phyloP scores from a whole-genome alignment of 1,140 invertebrate genomes.

The Metopolophium dirhodum region DNA sequence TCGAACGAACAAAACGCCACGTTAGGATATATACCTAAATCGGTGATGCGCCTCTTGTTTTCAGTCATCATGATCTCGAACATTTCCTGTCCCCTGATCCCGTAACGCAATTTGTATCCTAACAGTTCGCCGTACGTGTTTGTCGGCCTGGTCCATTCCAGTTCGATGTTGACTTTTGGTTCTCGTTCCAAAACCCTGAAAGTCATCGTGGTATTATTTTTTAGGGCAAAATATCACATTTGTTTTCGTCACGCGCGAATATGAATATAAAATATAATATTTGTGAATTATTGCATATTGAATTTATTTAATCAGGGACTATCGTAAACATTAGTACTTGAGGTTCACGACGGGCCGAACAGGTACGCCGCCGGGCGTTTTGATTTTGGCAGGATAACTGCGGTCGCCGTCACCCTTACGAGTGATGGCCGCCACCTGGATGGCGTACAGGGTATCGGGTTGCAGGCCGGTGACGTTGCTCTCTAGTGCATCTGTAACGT shows the following conservation, averaged over 20 bases:
- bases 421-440: slow-evolving; percentile 91
- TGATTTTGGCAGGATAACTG: slow-evolving; percentile 80
- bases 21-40: slow-evolving; percentile 59
- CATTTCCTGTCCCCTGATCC: slow-evolving; percentile 79
- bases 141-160: slow-evolving; percentile 87
- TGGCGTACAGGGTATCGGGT: slow-evolving; percentile 90
- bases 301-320: background rate
- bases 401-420: slow-evolving; percentile 93
- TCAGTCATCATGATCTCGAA: slow-evolving; percentile 67
- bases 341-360: slow-evolving; percentile 83
- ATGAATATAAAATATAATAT: background rate
- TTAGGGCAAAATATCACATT: background rate
- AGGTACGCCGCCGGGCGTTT: slow-evolving; percentile 92
- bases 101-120: slow-evolving; percentile 82
- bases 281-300: too few relatives aligned
- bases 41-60: slow-evolving; percentile 60
- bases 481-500: slow-evolving; percentile 81
- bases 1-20: background rate
- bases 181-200: slow-evolving; percentile 79
- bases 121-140: slow-evolving; percentile 85
- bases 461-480: slow-evolving; percentile 87
- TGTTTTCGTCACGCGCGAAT: background rate
- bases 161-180: slow-evolving; percentile 82
- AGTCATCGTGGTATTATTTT: background rate
- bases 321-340: slow-evolving; percentile 69